phyloP scores from a whole-genome alignment of 1,140 invertebrate species.

The Hyles vespertilio region DNA sequence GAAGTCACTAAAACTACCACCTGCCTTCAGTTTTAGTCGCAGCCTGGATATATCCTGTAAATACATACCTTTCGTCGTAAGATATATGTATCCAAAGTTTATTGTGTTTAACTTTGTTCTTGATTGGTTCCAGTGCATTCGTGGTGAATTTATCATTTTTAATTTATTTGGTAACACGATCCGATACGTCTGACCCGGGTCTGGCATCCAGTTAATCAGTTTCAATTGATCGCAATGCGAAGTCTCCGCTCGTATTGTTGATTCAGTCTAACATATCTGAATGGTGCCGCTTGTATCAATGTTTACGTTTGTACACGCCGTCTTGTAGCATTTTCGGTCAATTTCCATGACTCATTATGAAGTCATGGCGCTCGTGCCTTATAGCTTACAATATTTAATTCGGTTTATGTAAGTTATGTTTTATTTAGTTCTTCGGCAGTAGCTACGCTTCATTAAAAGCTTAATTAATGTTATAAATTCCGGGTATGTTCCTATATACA shows the following conservation, averaged over 20 bases:
- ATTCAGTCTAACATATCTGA: constrained; percentile 13
- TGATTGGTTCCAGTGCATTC: too few relatives aligned
- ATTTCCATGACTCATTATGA: constrained; percentile 38
- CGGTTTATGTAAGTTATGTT: constrained; percentile 12
- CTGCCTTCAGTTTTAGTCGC: too few relatives aligned
- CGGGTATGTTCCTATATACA: too few relatives aligned
- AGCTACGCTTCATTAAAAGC: too few relatives aligned
- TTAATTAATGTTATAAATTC: too few relatives aligned
- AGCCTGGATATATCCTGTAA: too few relatives aligned
- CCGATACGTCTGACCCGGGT: constrained; percentile 26
- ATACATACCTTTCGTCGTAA: too few relatives aligned
- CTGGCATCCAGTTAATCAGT: constrained; percentile 36
- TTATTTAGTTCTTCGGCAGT: too few relatives aligned
- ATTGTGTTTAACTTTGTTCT: too few relatives aligned
- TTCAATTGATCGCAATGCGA: constrained; percentile 33
- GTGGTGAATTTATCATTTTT: constrained; percentile 15
- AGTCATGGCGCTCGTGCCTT: constrained; percentile 25
- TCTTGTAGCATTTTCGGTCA: constrained; percentile 27
- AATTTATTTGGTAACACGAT: constrained; percentile 32
- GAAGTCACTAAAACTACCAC: too few relatives aligned
- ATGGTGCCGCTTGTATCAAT: constrained; percentile 27
- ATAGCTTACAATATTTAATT: constrained; percentile 13
- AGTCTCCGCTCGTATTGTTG: constrained; percentile 15
- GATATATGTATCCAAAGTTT: too few relatives aligned
- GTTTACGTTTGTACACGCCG: constrained; percentile 28